Conservation (phyloP, 1,140 invertebrate species). For the Elymnias hypermnestra region DNA sequence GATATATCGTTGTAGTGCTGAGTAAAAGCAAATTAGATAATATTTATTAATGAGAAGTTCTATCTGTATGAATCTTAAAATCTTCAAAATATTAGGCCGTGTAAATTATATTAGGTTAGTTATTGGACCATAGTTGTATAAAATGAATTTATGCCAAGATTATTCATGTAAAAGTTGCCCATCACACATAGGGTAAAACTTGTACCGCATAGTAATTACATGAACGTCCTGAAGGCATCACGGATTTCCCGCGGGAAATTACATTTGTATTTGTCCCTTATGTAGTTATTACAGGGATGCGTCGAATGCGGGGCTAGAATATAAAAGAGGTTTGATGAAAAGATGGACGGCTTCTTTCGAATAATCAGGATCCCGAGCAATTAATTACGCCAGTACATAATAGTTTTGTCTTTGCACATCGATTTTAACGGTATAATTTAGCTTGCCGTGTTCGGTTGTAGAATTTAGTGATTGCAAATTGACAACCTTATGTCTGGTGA, state of each 20-base stretch:
- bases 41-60: neutral
- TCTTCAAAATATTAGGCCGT: too few relatives aligned
- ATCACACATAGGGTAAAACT: neutral
- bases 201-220: constrained; percentile 16
- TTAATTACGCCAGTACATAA: too few relatives aligned
- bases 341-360: neutral
- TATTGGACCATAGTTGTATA: too few relatives aligned
- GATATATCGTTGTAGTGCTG: too few relatives aligned
- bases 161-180: neutral
- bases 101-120: too few relatives aligned
- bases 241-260: constrained; percentile 11
- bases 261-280: constrained; percentile 13
- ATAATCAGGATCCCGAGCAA: too few relatives aligned
- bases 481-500: too few relatives aligned
- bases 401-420: too few relatives aligned
- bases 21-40: neutral
- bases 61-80: neutral
- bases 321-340: constrained; percentile 1
- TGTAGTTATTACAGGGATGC: constrained; percentile 9
- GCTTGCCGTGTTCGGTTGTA: too few relatives aligned
- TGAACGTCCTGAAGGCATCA: constrained; percentile 11
- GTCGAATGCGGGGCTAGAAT: neutral
- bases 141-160: neutral
- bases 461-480: too few relatives aligned
- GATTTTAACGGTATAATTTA: too few relatives aligned